phyloP scores from a whole-genome alignment of 2,113 vertebrate genomes.

The Grus americana region DNA sequence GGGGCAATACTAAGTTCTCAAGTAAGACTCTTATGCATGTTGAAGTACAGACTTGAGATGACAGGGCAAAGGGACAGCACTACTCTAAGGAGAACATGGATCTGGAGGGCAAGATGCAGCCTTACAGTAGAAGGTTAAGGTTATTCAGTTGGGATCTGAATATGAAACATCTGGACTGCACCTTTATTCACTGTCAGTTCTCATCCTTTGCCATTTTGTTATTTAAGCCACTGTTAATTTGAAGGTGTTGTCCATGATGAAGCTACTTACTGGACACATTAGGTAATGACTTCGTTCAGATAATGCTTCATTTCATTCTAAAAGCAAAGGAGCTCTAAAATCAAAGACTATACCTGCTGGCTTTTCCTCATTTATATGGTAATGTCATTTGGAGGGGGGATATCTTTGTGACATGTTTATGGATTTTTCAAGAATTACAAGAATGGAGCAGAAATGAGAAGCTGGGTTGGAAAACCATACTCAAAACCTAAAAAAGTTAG shows the following conservation, averaged over 20 bases:
- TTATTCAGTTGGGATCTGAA: not conserved
- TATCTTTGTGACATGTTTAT: constrained; percentile 11
- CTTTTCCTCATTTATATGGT: constrained; percentile 50
- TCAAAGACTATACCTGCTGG: constrained; percentile 4
- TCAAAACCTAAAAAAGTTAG: not conserved
- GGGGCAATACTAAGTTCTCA: not conserved
- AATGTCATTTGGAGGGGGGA: not conserved
- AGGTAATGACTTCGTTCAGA: not conserved
- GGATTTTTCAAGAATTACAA: constrained; percentile 51
- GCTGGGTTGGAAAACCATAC: not conserved
- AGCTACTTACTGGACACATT: not conserved
- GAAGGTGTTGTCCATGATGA: not conserved
- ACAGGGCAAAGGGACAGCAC: not conserved
- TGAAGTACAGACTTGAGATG: not conserved
- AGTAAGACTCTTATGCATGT: not conserved
- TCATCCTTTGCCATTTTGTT: not conserved
- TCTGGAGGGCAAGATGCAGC: not conserved
- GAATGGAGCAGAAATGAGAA: constrained; percentile 7
- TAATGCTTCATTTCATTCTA: not conserved
- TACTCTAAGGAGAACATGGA: not conserved
- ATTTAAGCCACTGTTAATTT: not conserved
- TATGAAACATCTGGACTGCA: not conserved
- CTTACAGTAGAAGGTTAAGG: not conserved
- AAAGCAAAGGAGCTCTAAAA: constrained; percentile 24
- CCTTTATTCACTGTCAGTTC: not conserved